Conservation (phyloP, 2,797 vertebrate species). For the Sphenodon punctatus region DNA sequence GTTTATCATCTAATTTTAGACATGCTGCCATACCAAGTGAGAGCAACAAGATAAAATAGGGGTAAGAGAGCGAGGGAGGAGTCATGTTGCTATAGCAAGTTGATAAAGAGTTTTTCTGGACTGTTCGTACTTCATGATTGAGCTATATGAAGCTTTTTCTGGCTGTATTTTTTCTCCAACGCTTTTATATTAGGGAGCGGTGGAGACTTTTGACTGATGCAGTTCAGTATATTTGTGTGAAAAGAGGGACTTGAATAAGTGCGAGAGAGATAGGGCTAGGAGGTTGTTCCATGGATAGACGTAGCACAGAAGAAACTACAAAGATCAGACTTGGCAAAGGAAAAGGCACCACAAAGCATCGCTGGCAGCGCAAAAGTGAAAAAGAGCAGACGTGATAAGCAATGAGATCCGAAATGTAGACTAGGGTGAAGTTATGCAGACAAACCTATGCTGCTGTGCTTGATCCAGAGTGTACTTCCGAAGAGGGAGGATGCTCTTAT, state of each 20-base stretch:
- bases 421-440: background rate
- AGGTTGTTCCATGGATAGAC: background rate
- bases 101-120: background rate
- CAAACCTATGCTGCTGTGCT: no score
- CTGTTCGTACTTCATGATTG: background rate
- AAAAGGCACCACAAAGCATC: rapidly evolving
- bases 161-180: no score
- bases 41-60: background rate
- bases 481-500: no score
- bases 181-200: rapidly evolving
- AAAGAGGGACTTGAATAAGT: background rate
- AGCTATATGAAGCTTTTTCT: no score
- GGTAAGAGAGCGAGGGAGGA: background rate
- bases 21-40: background rate
- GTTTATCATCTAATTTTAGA: conserved; percentile 1
- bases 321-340: background rate
- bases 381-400: background rate
- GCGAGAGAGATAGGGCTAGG: background rate
- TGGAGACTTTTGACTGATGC: background rate
- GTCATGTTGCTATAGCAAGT: background rate
- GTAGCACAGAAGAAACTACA: background rate
- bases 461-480: no score
- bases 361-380: background rate
- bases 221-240: background rate
- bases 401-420: background rate